Base-by-base conservation (phyloP, 2,888 invertebrate genomes). In the Phanerotoma sp. region DNA sequence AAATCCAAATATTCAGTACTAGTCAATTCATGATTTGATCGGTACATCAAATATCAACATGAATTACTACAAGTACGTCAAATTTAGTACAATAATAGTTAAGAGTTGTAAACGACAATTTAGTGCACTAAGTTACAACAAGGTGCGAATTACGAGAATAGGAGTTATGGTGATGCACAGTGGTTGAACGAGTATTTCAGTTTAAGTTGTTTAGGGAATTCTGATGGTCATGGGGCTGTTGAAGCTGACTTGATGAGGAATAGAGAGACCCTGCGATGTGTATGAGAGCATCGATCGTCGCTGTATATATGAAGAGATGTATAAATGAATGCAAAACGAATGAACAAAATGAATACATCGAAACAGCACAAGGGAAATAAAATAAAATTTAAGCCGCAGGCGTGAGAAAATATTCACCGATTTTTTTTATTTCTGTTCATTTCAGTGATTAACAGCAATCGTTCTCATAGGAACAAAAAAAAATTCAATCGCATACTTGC, bases 191-290 rank as follows among this genome's bases (percentile, higher is more conserved):
- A 42, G 42, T 13, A 21, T 42, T 25, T 25, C 42, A 25, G 40
- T 45, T 42, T 42, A 46, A 54, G 48, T 50, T 48, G 56, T 59
- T 55, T 50, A 45, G 61, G 57, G 60, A 59, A 59, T 61, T 56
- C 52, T 51, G 35, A 60, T 45, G 53, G 57, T 60, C 58, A 50
- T 44, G 54, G 59, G 55, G 25, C 42, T n/a, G 42, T 22, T 3
- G 13, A 20, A 25, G 5, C 48, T 25, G 38, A 22, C 35, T 37
- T 18, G n/a, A 35, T 20, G 48, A 25, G 13, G 15, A 21, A 13
- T 13, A 21, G 18, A 21, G 15, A 9, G 25, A 42, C 42, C n/a
- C n/a, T n/a, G n/a, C n/a, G n/a, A n/a, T n/a, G n/a, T n/a, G n/a
- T n/a, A n/a, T n/a, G 32, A 15, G 35, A 9, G 35, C 11, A 35